A percentile compares a stretch with the other conserved stretches of the same genome.
Evolutionary conservation across 2,888 invertebrate species (phyloP).

Genomic region (Ceriagrion tenellum): DNA sequence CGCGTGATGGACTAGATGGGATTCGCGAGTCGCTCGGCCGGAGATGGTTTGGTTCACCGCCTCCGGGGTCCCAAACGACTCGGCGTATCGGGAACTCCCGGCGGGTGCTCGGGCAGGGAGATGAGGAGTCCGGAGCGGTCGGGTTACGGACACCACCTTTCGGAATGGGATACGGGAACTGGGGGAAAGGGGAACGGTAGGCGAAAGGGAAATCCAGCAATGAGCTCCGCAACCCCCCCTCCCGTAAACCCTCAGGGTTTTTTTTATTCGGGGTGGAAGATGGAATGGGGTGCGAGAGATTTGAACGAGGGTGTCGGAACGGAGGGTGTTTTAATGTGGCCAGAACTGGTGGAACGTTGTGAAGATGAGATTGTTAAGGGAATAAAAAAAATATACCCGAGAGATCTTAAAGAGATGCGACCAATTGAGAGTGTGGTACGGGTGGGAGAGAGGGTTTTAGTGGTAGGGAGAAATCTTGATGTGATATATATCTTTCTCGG

Average conservation of each 20-base stretch:
- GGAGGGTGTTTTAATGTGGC: conserved; percentile 12
- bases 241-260: background rate
- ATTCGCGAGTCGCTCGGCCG: background rate
- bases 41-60: background rate
- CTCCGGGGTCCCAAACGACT: background rate
- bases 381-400: background rate
- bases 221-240: background rate
- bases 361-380: background rate
- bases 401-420: conserved; percentile 50
- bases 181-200: background rate
- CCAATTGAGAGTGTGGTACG: background rate
- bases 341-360: background rate
- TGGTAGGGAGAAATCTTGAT: conserved; percentile 28
- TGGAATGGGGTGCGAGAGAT: background rate
- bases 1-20: conserved; percentile 44
- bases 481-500: conserved; percentile 20
- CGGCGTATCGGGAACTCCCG: background rate
- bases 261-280: background rate
- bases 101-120: background rate
- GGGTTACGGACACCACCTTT: conserved; percentile 23
- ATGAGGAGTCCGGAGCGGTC: background rate
- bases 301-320: background rate
- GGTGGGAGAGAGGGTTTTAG: background rate
- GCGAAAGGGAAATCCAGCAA: background rate
- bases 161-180: background rate